Base-by-base conservation (phyloP, 2,113 vertebrate genomes). In the Brachyhypopomus gauderio region DNA sequence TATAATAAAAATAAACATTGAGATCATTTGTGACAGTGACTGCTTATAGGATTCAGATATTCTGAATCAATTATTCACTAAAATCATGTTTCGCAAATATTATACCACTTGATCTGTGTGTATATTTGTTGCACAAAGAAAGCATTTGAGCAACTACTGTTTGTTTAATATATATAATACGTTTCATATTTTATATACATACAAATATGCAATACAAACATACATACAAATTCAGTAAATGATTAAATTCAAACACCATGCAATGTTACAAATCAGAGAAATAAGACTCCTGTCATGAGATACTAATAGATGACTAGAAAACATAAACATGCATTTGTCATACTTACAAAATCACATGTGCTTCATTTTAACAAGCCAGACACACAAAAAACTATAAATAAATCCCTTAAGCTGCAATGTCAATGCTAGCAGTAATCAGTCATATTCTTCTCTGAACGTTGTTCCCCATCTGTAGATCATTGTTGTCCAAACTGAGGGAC, bases 241-340 rank as follows among this genome's bases (percentile, higher is more conserved):
- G 5, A 14, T 52, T 52, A 11, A 52, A 52, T 52, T 52, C 45
- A 52, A 52, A 12, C 9, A 12, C 45, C 25, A 64, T 2, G 5
- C 7, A 67, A 8, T 41, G 19, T 38, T 8, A 17, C 9, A 75
- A 69, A 34, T 75, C 3, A 14, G 36, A 70, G 20, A 20, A 60
- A 81, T 34, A 72, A 69, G 20, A 78, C 38, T 83, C 34, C 58
- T 76, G 52, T 74, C 22, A 52, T 6, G 63, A 60, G 48, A 69
- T 59, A 72, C n/a, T 25, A 20, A 48, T 79, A 34, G 60, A 22
- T 66, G 58, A 63, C 12, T 3, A 11, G 4, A 45, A 56, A 38
- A 16, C 27, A 19, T 14, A 80, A 55, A 56, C 59, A 55, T 23
- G 22, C 27, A 16, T 12, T 30, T 63, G 16, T 8, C 45, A 22